A percentile compares a stretch with the other conserved stretches of the same genome.
These are phyloP conservation scores for Coturnix japonica DNA, from an alignment of 2,113 vertebrate species.

Conservation along the genomic window DNA sequence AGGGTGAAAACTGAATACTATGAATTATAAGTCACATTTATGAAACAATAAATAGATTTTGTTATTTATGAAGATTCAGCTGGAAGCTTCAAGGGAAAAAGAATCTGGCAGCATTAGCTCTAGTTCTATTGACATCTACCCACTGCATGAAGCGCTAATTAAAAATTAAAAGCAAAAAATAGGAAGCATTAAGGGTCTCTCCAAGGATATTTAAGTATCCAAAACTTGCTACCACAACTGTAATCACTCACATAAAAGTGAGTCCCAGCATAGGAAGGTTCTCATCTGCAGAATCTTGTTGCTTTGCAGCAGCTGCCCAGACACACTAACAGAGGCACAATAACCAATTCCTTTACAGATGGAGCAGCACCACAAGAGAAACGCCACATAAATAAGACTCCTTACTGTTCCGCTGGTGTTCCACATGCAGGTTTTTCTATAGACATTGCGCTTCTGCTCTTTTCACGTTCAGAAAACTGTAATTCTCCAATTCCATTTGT, in stretches of 20 bases:
- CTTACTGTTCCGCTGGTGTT: neutral
- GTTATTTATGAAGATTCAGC: neutral
- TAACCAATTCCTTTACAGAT: neutral
- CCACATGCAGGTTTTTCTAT: neutral
- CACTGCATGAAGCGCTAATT: neutral
- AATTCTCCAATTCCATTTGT: constrained; percentile 9
- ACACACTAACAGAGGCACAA: neutral
- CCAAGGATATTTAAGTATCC: neutral
- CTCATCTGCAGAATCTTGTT: neutral
- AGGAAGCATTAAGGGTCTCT: neutral
- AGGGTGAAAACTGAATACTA: neutral
- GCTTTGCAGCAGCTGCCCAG: neutral
- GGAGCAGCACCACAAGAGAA: neutral
- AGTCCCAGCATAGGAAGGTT: neutral
- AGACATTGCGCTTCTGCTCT: neutral
- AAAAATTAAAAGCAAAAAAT: neutral
- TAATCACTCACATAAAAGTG: neutral
- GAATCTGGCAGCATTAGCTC: neutral
- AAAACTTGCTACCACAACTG: neutral
- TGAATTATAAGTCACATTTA: neutral
- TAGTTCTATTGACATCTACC: neutral
- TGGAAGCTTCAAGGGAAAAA: neutral
- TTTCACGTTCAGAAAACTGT: neutral
- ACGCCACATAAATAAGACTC: neutral
- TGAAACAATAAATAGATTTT: neutral